A percentile compares a stretch with the other conserved stretches of the same genome.
Evolutionary conservation across 2,888 invertebrate genomes (phyloP).

Genomic region (Marasmarcha lunaedactyla): DNA sequence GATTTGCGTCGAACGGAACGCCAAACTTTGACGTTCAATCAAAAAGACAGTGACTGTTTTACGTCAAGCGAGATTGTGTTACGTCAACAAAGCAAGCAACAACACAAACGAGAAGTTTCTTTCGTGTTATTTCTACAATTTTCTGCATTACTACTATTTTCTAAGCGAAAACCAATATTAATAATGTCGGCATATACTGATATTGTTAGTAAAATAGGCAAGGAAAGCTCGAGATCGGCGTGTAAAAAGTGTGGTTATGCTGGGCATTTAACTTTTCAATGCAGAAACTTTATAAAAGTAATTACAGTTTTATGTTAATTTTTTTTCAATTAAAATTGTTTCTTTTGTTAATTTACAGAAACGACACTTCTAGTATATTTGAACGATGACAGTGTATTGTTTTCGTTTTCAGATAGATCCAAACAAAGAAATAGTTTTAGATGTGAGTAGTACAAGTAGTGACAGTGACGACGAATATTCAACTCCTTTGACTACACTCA

Average conservation of each 20-base stretch:
- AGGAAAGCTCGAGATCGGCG: slow-evolving; percentile 83
- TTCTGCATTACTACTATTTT: too few species aligned
- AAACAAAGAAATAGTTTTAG: slow-evolving; percentile 90
- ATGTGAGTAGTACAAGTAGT: slow-evolving; percentile 95
- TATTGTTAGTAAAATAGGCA: slow-evolving; percentile 67
- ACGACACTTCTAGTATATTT: background rate
- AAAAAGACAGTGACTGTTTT: too few species aligned
- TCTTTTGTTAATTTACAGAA: slow-evolving; percentile 3
- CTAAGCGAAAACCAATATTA: too few species aligned
- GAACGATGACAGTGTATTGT: too few species aligned
- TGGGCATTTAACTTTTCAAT: slow-evolving; percentile 96
- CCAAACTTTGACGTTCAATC: too few species aligned
- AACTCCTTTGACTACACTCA: slow-evolving; percentile 83
- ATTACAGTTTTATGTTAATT: slow-evolving; percentile 18
- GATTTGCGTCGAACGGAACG: background rate
- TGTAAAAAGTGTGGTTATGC: slow-evolving; percentile 97
- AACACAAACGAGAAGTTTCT: too few species aligned
- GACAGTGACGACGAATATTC: slow-evolving; percentile 86
- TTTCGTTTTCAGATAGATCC: slow-evolving; percentile 78
- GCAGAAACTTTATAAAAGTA: slow-evolving; percentile 92
- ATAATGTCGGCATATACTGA: slow-evolving; percentile 27
- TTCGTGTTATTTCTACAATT: too few species aligned
- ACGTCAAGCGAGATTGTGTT: too few species aligned
- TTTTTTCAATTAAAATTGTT: background rate
- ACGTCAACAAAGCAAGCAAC: too few species aligned